These are phyloP conservation scores for Ctenopoma kingsleyae DNA, from an alignment of 2,797 vertebrate genomes.

Conservation along the genomic window DNA sequence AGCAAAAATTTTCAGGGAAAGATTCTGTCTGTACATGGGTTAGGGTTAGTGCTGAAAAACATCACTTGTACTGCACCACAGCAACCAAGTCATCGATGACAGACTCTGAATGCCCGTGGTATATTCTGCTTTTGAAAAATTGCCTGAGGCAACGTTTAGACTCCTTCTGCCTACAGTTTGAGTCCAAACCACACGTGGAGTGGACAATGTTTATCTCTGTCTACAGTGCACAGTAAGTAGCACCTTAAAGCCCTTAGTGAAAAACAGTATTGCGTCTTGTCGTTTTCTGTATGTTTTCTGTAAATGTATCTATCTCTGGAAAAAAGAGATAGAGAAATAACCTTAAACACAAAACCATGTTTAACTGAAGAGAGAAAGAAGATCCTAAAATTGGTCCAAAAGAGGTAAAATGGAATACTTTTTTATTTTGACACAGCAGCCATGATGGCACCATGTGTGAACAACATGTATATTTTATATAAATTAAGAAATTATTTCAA, in stretches of 20 bases:
- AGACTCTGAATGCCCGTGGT: constrained; percentile 49
- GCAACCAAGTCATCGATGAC: constrained; percentile 58
- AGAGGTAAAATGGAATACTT: constrained; percentile 13
- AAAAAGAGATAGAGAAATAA: background rate
- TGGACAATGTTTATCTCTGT: constrained; percentile 52
- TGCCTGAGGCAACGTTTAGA: constrained; percentile 40
- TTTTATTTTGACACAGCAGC: constrained; percentile 9
- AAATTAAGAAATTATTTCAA: background rate
- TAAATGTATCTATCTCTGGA: background rate
- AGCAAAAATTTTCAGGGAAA: constrained; percentile 58
- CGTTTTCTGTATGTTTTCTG: background rate
- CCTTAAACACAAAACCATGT: constrained; percentile 4
- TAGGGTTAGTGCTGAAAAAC: constrained; percentile 64
- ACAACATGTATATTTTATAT: constrained; percentile 1
- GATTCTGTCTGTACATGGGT: constrained; percentile 59
- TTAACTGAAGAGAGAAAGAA: constrained; percentile 2
- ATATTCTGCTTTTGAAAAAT: constrained; percentile 52
- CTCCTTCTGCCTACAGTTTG: constrained; percentile 37
- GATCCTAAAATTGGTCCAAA: background rate
- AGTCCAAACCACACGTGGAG: constrained; percentile 50
- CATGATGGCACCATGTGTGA: constrained; percentile 11
- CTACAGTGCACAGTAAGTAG: constrained; percentile 24
- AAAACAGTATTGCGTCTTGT: constrained; percentile 28
- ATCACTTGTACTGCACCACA: constrained; percentile 50
- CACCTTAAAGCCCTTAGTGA: constrained; percentile 26